These are phyloP conservation scores for Bos javanicus DNA, from an alignment of 2,113 vertebrate species.

Conservation along the genomic window DNA sequence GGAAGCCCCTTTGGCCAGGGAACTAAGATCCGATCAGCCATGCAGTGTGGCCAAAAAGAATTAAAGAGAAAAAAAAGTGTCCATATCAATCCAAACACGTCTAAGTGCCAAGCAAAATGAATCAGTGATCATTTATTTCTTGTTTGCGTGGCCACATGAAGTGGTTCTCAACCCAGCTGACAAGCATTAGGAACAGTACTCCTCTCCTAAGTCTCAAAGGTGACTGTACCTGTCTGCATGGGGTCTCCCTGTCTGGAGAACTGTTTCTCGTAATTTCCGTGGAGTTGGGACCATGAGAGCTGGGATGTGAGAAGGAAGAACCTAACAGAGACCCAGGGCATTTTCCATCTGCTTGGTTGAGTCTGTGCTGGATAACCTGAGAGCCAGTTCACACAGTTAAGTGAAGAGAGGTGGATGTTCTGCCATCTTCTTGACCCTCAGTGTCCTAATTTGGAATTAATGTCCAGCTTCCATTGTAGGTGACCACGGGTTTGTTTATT, in stretches of 20 bases:
- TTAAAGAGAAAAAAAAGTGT: not conserved
- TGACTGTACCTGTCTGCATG: not conserved
- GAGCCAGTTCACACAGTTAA: not conserved
- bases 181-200: not conserved
- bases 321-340: not conserved
- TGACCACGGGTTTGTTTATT: not conserved
- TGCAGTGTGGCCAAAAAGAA: not conserved
- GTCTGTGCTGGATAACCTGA: not conserved
- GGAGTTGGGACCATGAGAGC: not conserved
- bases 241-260: not conserved
- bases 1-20: not conserved
- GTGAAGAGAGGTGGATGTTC: not conserved
- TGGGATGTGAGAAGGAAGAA: not conserved
- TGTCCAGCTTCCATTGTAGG: rapidly evolving
- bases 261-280: not conserved
- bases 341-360: rapidly evolving
- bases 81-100: not conserved
- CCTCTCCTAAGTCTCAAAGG: not conserved
- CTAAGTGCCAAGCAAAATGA: not conserved
- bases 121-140: not conserved
- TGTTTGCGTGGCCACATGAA: not conserved
- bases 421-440: not conserved
- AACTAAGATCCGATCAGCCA: rapidly evolving
- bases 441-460: not conserved
- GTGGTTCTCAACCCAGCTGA: not conserved